Conservation (phyloP, 1,140 invertebrate species). For the Aphelenchoides fujianensis region DNA sequence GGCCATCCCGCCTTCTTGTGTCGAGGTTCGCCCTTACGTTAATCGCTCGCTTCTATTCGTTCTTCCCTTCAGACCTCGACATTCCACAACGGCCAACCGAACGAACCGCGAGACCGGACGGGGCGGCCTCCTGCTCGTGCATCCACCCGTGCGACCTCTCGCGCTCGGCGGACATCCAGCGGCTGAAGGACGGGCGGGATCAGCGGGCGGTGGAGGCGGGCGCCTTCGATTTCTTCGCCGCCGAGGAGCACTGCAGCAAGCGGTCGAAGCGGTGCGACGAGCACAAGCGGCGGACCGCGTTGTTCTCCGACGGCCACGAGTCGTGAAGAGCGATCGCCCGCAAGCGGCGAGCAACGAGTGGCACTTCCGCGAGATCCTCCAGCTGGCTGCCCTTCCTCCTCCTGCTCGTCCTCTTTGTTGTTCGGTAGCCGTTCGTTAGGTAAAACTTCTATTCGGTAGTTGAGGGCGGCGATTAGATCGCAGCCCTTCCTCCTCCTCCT, state of each 20-base stretch:
- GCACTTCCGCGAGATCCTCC: no score
- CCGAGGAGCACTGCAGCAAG: slow-evolving; percentile 39
- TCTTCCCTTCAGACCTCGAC: slow-evolving; percentile 39
- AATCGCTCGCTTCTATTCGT: slow-evolving; percentile 7
- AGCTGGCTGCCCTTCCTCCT: no score
- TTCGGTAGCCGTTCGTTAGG: no score
- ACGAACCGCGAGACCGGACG: neutral
- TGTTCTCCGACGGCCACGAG: neutral
- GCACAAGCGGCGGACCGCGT: neutral
- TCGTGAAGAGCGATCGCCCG: neutral
- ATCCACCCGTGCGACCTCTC: slow-evolving; percentile 53
- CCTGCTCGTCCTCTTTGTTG: no score
- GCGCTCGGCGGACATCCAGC: slow-evolving; percentile 7
- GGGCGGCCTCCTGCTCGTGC: slow-evolving; percentile 37
- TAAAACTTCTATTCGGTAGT: no score
- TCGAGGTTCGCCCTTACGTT: slow-evolving; percentile 44
- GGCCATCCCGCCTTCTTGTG: slow-evolving; percentile 59
- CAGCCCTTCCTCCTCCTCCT: no score
- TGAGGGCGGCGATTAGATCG: no score
- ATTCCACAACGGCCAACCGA: slow-evolving; percentile 36
- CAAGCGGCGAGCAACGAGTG: no score
- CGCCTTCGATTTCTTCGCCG: slow-evolving; percentile 50
- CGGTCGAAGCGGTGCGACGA: slow-evolving; percentile 32
- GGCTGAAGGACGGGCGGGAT: neutral
- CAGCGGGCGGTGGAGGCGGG: neutral